Percentiles rank a stretch among this genome's conserved stretches.
Conservation (phyloP, 2,113 vertebrate genomes). For the Suncus etruscus region DNA sequence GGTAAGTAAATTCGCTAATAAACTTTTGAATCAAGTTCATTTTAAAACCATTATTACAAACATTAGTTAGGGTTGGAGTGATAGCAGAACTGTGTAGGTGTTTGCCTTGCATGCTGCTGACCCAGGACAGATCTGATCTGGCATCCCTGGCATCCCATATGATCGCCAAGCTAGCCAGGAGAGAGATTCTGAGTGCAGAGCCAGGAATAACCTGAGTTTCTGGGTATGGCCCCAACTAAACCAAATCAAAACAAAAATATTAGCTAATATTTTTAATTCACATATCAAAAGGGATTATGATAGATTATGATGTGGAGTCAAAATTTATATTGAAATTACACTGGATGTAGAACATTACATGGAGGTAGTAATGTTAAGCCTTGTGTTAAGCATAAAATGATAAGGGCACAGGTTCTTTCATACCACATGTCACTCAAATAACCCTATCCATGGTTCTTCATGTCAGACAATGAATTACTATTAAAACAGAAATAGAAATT, state of each 20-base stretch:
- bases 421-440: not conserved
- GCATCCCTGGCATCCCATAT: no score
- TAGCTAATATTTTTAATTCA: no score
- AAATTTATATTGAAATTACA: not conserved
- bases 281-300: constrained; percentile 13
- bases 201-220: no score
- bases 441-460: not conserved
- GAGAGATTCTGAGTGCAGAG: no score
- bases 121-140: no score
- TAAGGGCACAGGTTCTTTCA: not conserved
- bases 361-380: not conserved
- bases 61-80: no score
- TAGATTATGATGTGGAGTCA: not conserved
- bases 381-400: not conserved
- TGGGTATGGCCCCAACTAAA: no score
- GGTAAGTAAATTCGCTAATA: not conserved
- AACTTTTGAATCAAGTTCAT: not conserved
- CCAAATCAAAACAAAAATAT: no score
- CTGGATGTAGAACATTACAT: not conserved
- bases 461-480: not conserved
- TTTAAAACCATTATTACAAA: no score
- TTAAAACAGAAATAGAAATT: not conserved
- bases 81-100: no score
- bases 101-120: no score
- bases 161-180: no score